Percentiles rank a stretch among this genome's conserved stretches.
These are phyloP conservation scores for Portunus trituberculatus DNA, from an alignment of 1,140 invertebrate genomes.

Conservation along the genomic window DNA sequence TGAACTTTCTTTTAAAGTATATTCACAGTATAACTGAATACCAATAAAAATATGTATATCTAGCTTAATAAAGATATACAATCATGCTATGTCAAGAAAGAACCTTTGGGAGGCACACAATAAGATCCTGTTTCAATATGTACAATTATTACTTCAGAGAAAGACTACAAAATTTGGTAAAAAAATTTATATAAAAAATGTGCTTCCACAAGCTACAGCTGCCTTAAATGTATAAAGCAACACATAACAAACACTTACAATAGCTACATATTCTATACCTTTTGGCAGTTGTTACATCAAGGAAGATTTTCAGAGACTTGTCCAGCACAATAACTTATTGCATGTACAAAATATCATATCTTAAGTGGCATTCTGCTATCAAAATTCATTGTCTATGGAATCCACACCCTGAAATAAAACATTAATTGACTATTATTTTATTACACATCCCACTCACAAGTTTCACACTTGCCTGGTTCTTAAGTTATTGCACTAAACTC, in stretches of 20 bases:
- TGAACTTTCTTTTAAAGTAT: not conserved
- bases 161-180: constrained; percentile 48
- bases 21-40: not conserved
- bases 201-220: constrained; percentile 37
- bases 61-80: not conserved
- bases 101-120: not conserved
- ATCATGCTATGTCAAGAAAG: not conserved
- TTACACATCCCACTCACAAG: no score
- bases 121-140: not conserved
- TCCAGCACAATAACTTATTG: constrained; percentile 24
- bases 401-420: not conserved
- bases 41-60: not conserved
- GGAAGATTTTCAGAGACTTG: constrained; percentile 40
- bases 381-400: not conserved
- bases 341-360: not conserved
- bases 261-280: not conserved
- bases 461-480: no score
- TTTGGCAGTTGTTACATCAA: constrained; percentile 51
- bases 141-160: not conserved
- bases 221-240: constrained; percentile 32
- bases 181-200: constrained; percentile 36
- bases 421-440: no score
- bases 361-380: not conserved
- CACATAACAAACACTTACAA: constrained; percentile 51
- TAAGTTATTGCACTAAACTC: no score